Percentiles rank a stretch among this genome's conserved stretches.
Conservation (phyloP, 2,113 vertebrate genomes). For the Catharus minimus region DNA sequence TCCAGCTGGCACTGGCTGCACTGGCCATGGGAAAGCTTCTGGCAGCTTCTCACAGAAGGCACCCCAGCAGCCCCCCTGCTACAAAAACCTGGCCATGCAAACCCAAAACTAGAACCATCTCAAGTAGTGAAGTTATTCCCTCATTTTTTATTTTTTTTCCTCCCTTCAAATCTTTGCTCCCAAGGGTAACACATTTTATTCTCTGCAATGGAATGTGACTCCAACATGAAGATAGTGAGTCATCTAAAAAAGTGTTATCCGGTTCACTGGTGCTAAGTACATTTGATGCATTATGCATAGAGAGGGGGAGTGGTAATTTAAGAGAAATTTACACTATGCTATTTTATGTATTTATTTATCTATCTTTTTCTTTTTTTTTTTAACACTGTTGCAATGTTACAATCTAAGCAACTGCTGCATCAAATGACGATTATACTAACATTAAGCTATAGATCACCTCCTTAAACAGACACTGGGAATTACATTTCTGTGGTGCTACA, state of each 20-base stretch:
- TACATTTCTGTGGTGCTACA: constrained; percentile 20
- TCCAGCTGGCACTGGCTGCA: not conserved
- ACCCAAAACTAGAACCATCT: not conserved
- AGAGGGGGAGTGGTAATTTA: constrained; percentile 49
- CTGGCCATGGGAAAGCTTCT: not conserved
- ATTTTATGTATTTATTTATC: constrained; percentile 70
- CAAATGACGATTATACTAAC: constrained; percentile 59
- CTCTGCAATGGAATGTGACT: constrained; percentile 31
- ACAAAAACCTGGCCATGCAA: not conserved
- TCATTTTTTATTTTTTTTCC: not conserved
- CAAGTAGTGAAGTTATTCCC: constrained; percentile 6
- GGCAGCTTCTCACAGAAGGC: not conserved
- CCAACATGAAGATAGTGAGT: constrained; percentile 51
- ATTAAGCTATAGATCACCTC: constrained; percentile 44
- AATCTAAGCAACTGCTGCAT: constrained; percentile 32
- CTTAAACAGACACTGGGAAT: constrained; percentile 50
- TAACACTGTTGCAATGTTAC: constrained; percentile 10
- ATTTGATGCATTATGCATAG: constrained; percentile 50
- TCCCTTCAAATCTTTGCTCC: constrained; percentile 37
- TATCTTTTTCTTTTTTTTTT: not conserved
- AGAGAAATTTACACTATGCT: constrained; percentile 59
- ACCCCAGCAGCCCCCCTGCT: accelerated
- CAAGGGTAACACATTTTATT: constrained; percentile 59
- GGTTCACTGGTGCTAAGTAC: constrained; percentile 56
- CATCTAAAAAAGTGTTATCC: constrained; percentile 45